phyloP scores from a whole-genome alignment of 2,888 invertebrate species.

The Drosophila multiciliata region DNA sequence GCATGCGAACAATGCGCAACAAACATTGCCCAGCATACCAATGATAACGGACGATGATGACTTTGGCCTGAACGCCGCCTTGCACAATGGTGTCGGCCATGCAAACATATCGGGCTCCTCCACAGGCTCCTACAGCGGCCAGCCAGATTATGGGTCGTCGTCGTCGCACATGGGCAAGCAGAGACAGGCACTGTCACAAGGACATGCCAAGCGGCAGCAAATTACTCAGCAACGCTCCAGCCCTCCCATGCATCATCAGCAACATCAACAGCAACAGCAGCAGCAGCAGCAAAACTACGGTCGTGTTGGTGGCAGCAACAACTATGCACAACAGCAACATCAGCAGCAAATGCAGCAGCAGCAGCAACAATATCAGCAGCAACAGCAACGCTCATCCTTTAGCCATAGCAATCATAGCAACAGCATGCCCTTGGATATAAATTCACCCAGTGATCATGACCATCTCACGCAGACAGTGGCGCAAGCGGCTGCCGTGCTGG shows the following conservation, averaged over 20 bases:
- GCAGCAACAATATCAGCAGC: constrained; percentile 64
- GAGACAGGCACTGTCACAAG: constrained; percentile 50
- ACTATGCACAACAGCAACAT: constrained; percentile 70
- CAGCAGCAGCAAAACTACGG: constrained; percentile 61
- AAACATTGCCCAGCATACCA: constrained; percentile 90
- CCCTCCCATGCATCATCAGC: constrained; percentile 70
- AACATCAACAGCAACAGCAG: constrained; percentile 55
- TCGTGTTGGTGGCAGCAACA: constrained; percentile 58
- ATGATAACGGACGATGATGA: constrained; percentile 89
- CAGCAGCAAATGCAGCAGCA: constrained; percentile 68
- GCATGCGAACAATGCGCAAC: constrained; percentile 88
- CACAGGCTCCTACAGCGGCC: constrained; percentile 58
- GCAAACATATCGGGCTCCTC: constrained; percentile 68
- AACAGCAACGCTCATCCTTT: constrained; percentile 49
- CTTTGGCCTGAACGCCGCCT: constrained; percentile 74
- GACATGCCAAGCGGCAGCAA: constrained; percentile 61
- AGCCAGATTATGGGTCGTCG: constrained; percentile 51
- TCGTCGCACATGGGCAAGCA: constrained; percentile 51
- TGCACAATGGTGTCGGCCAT: constrained; percentile 64
- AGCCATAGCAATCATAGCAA: constrained; percentile 64
- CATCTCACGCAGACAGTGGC: constrained; percentile 78
- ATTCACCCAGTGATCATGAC: constrained; percentile 69
- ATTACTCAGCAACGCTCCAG: constrained; percentile 60
- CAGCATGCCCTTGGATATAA: constrained; percentile 63
- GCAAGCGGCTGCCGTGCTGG: constrained; percentile 81